A percentile compares a stretch with the other conserved stretches of the same genome.
Evolutionary conservation across 1,140 invertebrate genomes (phyloP).

Genomic region (Pseudomyrmex gracilis): DNA sequence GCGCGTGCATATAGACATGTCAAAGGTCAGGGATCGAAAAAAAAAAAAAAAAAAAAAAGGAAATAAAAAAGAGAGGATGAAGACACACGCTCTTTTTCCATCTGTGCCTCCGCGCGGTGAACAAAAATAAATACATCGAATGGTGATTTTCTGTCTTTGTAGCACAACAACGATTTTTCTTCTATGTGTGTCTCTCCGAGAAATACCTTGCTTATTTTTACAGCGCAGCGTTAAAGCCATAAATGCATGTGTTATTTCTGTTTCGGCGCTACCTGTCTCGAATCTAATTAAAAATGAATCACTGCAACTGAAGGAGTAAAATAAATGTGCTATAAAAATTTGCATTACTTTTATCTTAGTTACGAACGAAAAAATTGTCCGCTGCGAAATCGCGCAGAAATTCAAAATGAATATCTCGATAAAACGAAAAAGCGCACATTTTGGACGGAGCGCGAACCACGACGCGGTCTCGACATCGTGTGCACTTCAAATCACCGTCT

Average conservation of each 20-base stretch:
- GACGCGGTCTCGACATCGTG: neutral
- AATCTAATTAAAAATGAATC: neutral
- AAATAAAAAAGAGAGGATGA: neutral
- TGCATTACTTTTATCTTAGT: too few relatives aligned
- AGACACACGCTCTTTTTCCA: neutral
- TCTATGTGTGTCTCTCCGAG: neutral
- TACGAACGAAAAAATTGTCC: too few relatives aligned
- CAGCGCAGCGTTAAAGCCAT: neutral
- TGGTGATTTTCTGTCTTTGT: too few relatives aligned
- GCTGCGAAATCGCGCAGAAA: too few relatives aligned
- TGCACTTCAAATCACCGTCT: neutral
- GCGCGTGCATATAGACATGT: neutral
- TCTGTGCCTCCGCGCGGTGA: neutral
- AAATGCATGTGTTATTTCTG: neutral
- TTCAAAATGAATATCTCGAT: too few relatives aligned
- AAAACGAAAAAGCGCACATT: too few relatives aligned
- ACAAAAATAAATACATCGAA: neutral
- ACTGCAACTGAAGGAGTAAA: neutral
- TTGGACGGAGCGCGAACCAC: neutral
- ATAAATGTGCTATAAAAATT: neutral
- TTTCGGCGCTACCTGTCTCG: neutral
- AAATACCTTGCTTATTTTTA: constrained; percentile 12
- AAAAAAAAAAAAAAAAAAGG: neutral
- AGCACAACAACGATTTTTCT: neutral
- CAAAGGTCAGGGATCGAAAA: constrained; percentile 41